Conservation (phyloP, 2,113 vertebrate genomes). For the Euleptes europaea region DNA sequence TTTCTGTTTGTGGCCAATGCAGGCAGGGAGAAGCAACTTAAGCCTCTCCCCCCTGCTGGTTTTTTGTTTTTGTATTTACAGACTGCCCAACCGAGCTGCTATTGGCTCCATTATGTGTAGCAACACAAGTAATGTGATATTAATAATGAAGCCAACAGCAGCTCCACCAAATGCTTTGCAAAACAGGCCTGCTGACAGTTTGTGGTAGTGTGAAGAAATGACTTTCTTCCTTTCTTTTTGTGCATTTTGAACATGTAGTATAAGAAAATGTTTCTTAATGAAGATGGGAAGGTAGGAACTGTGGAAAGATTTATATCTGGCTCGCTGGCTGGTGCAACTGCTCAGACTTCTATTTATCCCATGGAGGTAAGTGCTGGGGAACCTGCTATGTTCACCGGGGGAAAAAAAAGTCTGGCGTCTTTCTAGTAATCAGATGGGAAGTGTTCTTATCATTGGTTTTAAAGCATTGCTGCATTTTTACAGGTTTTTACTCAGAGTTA, state of each 20-base stretch:
- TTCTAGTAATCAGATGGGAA: neutral
- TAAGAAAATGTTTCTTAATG: constrained; percentile 86
- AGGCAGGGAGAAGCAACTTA: no score
- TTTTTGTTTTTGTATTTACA: no score
- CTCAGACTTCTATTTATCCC: constrained; percentile 95
- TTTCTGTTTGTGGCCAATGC: no score
- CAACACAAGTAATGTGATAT: no score
- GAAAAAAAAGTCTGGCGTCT: neutral
- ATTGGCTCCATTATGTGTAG: no score
- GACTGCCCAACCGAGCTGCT: no score
- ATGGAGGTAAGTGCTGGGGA: constrained; percentile 84
- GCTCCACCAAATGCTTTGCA: neutral
- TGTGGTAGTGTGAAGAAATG: neutral
- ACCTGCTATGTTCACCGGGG: neutral
- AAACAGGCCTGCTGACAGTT: neutral
- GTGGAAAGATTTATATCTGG: constrained; percentile 91
- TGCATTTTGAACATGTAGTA: constrained; percentile 76
- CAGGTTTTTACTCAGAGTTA: neutral
- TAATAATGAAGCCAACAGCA: no score
- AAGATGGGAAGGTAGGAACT: constrained; percentile 84
- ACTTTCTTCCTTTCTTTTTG: constrained; percentile 23
- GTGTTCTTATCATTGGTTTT: neutral
- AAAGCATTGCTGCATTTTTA: constrained; percentile 10
- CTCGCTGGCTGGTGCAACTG: constrained; percentile 92
- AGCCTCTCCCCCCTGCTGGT: no score